A percentile compares a stretch with the other conserved stretches of the same genome.
phyloP scores from a whole-genome alignment of 92 coral and sea anemone genomes.

The Epizoanthus illoricatus region DNA sequence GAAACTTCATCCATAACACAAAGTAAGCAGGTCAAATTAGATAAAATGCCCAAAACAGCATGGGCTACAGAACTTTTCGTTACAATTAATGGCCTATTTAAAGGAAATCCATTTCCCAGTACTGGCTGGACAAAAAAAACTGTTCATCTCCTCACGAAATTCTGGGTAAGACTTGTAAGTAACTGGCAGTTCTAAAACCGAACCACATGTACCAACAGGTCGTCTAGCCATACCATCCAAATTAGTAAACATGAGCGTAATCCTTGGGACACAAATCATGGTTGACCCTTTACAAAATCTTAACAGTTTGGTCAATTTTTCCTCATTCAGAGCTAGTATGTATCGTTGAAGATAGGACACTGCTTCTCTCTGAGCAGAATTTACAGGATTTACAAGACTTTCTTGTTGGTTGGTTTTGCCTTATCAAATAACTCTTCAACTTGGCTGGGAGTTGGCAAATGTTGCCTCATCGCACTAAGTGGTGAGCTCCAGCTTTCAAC shows the following conservation, averaged over 20 bases:
- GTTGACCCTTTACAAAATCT: constrained; percentile 49
- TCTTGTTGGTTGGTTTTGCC: constrained; percentile 43
- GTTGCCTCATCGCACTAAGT: too few species aligned
- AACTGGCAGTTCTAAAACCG: constrained; percentile 52
- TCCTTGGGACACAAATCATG: constrained; percentile 41
- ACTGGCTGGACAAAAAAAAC: constrained; percentile 10
- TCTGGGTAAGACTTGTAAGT: constrained; percentile 42
- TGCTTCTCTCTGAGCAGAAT: constrained; percentile 41
- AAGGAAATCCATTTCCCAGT: constrained; percentile 15
- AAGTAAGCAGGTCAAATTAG: constrained; percentile 18
- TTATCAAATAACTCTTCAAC: constrained; percentile 42
- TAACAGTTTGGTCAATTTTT: constrained; percentile 37
- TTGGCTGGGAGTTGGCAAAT: neutral
- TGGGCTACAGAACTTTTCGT: constrained; percentile 34
- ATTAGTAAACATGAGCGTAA: constrained; percentile 43
- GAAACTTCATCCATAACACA: constrained; percentile 7
- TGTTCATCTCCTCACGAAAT: constrained; percentile 48
- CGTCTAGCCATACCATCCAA: constrained; percentile 51
- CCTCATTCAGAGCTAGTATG: constrained; percentile 40
- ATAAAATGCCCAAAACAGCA: constrained; percentile 29
- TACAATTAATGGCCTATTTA: constrained; percentile 26
- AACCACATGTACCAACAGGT: constrained; percentile 63
- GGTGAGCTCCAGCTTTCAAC: constrained; percentile 51
- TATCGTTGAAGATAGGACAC: constrained; percentile 35
- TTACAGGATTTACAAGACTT: constrained; percentile 44